Base-by-base conservation (phyloP, 2,888 invertebrate species). In the Terebella lapidaria region DNA sequence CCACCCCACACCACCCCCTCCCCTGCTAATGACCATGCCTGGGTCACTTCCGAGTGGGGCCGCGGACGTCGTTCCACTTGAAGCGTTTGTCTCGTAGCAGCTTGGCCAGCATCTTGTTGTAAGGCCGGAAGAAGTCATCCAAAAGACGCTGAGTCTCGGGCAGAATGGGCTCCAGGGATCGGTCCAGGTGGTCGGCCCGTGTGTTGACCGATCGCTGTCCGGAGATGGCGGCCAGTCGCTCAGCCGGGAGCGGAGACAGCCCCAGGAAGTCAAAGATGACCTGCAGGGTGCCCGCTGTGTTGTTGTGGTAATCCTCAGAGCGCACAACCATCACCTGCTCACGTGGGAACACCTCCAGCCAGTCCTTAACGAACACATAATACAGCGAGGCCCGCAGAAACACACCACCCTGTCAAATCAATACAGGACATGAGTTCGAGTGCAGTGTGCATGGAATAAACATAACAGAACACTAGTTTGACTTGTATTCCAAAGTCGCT, bases 291-390 rank as follows among this genome's bases (percentile, higher is more conserved):
- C 56, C 57, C 3, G 63, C 60, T 15, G 62, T 56, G 53, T 67
- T 60, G 1, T 30, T 56, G 3, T 63, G 57, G 54, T 69, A 70
- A n/a, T 69, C 67, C 47, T 71, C 71, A 2, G 68, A 67, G 18
- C 67, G 61, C 2, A 66, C 57, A 20, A 71, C 63, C 22, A 67
- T 58, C n/a, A 71, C 63, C 56, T 69, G 69, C 49, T 68, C 56
- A 53, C 63, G 56, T 25, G 71, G 70, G 56, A 71, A 70, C 20
- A 70, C 70, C 35, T 59, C 63, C 54, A 71, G 60, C 71, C 71
- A 71, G 42, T 71, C 71, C 25, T 63, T 54, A 25, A 70, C 57
- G 64, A 65, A 70, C 2, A 71, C 58, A 4, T 63, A 65, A 59
- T 70, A 70, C 24, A 70, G 70, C 54, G 55, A 55, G 3, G 55